These are phyloP conservation scores for Penaeus chinensis DNA, from an alignment of 1,140 invertebrate species.

Conservation along the genomic window DNA sequence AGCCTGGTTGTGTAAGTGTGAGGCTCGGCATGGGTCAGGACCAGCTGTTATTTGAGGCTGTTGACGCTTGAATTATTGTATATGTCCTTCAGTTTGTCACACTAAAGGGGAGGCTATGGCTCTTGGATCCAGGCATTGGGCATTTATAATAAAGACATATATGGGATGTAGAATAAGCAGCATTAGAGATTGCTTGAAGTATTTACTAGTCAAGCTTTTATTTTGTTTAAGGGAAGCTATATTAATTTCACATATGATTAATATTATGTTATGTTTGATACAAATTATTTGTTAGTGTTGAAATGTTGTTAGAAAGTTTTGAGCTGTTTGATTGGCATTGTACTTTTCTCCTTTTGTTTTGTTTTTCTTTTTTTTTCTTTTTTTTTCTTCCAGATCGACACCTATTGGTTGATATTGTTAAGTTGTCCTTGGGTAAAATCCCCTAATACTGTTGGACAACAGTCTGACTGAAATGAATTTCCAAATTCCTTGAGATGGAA, in stretches of 20 bases:
- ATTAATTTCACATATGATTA: too few relatives aligned
- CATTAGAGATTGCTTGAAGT: constrained; percentile 14
- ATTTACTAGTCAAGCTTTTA: not conserved
- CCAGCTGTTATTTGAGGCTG: constrained; percentile 17
- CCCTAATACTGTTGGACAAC: too few relatives aligned
- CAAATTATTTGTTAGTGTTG: too few relatives aligned
- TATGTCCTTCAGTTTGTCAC: constrained; percentile 13
- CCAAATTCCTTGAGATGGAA: not conserved
- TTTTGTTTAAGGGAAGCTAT: not conserved
- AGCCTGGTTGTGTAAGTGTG: constrained; percentile 32
- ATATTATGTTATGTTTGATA: too few relatives aligned
- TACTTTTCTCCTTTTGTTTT: not conserved
- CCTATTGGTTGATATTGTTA: too few relatives aligned
- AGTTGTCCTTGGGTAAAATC: too few relatives aligned
- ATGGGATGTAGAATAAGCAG: constrained; percentile 14
- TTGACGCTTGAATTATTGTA: constrained; percentile 21
- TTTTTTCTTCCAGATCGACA: not conserved
- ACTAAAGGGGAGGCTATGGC: constrained; percentile 38
- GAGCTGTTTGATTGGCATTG: too few relatives aligned
- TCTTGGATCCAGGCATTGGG: constrained; percentile 24
- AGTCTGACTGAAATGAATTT: constrained; percentile 3
- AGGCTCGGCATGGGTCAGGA: constrained; percentile 14
- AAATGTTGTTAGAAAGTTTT: too few relatives aligned
- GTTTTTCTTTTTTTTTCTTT: not conserved
- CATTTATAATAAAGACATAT: constrained; percentile 36